These are phyloP conservation scores for Labeo rohita DNA, from an alignment of 2,113 vertebrate species.

Conservation along the genomic window DNA sequence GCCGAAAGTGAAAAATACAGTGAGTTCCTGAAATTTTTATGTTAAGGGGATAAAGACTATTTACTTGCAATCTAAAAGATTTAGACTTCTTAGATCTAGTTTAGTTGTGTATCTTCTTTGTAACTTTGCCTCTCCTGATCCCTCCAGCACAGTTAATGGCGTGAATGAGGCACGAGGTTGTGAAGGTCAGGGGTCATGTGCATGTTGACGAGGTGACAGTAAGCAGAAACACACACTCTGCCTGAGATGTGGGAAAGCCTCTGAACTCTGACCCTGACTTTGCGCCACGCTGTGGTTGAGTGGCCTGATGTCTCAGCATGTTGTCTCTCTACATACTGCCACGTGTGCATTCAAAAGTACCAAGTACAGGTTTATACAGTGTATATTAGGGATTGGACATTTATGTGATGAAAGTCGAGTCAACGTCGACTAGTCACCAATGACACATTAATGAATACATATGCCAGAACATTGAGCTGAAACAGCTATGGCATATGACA, in stretches of 20 bases:
- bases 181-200: conserved; percentile 48
- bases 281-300: conserved; percentile 46
- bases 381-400: too few species aligned
- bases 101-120: neutral
- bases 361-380: neutral
- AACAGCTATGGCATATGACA: too few species aligned
- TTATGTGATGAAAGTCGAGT: too few species aligned
- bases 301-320: conserved; percentile 53
- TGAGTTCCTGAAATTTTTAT: neutral
- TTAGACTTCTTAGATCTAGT: neutral
- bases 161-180: conserved; percentile 18
- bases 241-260: conserved; percentile 69
- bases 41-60: neutral
- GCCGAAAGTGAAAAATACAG: neutral
- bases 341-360: neutral
- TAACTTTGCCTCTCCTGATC: neutral
- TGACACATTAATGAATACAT: too few species aligned
- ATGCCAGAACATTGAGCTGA: too few species aligned
- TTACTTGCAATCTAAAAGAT: neutral
- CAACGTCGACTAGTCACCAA: too few species aligned
- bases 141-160: neutral
- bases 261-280: conserved; percentile 61
- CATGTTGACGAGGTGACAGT: conserved; percentile 65
- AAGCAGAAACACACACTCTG: conserved; percentile 66
- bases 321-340: conserved; percentile 58